These are phyloP conservation scores for Amazona ochrocephala DNA, from an alignment of 2,797 vertebrate genomes.

Conservation along the genomic window DNA sequence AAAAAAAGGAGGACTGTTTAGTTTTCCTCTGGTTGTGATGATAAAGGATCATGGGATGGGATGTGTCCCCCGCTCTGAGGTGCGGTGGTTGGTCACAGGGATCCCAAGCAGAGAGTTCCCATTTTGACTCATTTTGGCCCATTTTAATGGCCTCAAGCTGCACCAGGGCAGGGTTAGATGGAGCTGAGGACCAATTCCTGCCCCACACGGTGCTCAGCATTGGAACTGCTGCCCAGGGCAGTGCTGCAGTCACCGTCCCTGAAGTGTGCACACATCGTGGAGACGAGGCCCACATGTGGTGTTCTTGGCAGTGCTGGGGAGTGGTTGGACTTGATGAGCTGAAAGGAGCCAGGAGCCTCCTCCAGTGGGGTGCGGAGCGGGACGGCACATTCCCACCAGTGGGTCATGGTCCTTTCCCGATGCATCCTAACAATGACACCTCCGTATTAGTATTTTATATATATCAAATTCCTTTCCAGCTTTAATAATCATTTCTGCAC, in stretches of 20 bases:
- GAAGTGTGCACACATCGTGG: neutral
- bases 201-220: neutral
- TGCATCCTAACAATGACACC: neutral
- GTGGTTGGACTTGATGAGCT: neutral
- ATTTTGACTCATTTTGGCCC: neutral
- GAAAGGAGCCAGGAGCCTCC: neutral
- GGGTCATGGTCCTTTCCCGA: neutral
- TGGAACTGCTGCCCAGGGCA: neutral
- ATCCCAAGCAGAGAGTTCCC: neutral
- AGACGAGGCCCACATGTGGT: neutral
- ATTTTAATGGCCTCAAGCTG: neutral
- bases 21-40: constrained; percentile 5
- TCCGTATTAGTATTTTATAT: neutral
- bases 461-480: neutral
- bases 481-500: neutral
- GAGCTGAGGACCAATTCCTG: neutral
- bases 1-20: neutral
- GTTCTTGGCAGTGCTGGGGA: neutral
- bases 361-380: accelerated
- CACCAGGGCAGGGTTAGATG: neutral
- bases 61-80: accelerated
- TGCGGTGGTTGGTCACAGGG: neutral
- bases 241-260: neutral
- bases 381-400: neutral
- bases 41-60: neutral